phyloP scores from a whole-genome alignment of 2,888 invertebrate genomes.

The Petrolisthes cinctipes region DNA sequence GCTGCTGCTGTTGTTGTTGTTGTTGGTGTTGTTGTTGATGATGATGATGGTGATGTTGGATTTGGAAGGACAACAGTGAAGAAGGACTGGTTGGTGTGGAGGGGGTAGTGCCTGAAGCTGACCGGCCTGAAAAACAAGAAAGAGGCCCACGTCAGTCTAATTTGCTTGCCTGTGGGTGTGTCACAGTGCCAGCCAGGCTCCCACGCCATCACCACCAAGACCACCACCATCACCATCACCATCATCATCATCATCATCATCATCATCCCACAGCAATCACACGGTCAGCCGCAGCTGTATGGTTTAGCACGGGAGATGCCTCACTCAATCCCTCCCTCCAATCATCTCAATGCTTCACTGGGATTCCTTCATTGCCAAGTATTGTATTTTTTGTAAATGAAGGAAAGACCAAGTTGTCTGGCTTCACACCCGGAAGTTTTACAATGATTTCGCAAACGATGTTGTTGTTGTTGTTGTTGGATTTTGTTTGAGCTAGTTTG shows the following conservation, averaged over 20 bases:
- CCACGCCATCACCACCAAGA: background rate
- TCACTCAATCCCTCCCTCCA: no score
- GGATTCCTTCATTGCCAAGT: no score
- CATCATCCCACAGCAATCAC: background rate
- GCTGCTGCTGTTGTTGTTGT: constrained; percentile 61
- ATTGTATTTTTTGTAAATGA: no score
- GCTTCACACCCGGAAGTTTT: no score
- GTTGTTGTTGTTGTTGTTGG: no score
- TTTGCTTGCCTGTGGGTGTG: background rate
- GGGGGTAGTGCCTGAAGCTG: constrained; percentile 60
- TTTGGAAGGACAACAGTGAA: constrained; percentile 58
- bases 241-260: background rate
- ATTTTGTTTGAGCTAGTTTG: no score
- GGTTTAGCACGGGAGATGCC: no score
- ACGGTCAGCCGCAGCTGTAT: background rate
- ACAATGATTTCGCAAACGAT: no score
- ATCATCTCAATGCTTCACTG: no score
- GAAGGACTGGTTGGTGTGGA: constrained; percentile 61
- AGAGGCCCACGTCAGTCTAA: constrained; percentile 56
- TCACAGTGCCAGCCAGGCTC: background rate
- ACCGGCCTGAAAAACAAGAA: constrained; percentile 64
- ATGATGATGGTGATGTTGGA: constrained; percentile 49
- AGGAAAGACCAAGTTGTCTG: no score
- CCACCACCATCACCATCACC: background rate
- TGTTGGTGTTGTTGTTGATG: constrained; percentile 34